Evolutionary conservation across 2,113 vertebrate genomes (phyloP), one percentile per base, ranked within the genome.

Genomic region (Myrmecobius fasciatus): DNA sequence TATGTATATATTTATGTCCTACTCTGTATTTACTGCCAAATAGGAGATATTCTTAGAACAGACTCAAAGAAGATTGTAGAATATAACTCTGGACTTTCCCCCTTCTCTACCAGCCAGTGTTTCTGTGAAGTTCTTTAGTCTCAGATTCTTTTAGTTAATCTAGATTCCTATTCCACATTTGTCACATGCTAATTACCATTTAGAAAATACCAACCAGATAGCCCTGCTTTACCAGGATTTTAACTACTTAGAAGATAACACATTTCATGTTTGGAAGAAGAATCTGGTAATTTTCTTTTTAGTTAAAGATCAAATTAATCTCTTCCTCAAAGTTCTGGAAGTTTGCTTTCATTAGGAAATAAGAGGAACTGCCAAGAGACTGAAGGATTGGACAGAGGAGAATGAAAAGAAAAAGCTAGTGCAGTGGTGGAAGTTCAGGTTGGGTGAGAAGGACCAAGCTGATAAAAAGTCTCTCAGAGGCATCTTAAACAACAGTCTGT

Each of bases 291-390:
- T 90, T 89, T 47, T 96, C 54, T 95, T 89, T 90, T 56, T 56
- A 56, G 54, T 25, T 56, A 8, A 56, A 56, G 25, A 28, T 56
- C 53, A 53, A 24, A 25, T 24, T 53, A 53, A 53, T 53, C 43
- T 92, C 48, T 67, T 89, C 9, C 17, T 49, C 75, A 60, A 47
- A 3, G 52, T 91, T 52, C 54, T 95, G 25, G 93, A 25, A 89
- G 17, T 90, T 92, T 91, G 4, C 53, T 53, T 93, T 97, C 94
- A 92, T 89, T 95, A 56, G 93, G 91, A 94, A 91, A 91, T 92
- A 92, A 60, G 54, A 89, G 54, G 93, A 97, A 91, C 47, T 49
- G 52, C 47, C 91, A 91, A 67, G 54, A 75, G 89, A 83, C 36
- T 89, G 2, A 89, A 25, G 53, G 67, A 91, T 3, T 91, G 43